Base-by-base conservation (phyloP, 2,797 vertebrate species). In the Characodon lateralis region DNA sequence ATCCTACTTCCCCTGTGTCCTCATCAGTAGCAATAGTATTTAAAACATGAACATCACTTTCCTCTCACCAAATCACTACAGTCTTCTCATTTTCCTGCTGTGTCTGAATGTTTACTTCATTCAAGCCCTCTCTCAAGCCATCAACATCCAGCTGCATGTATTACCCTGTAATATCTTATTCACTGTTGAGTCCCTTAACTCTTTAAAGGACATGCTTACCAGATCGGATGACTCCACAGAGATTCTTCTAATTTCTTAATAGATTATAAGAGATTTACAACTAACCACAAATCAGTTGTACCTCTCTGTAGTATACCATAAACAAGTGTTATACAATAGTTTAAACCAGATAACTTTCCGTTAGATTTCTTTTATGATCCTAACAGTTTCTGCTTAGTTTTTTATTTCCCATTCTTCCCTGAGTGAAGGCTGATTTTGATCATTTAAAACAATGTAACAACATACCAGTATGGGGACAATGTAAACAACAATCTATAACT, bases 171-270 rank as follows among this genome's bases (percentile, higher is more conserved):
- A 79, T 73, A 72, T 84, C 75, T 87, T 48, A 59, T 73, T 80
- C 81, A 58, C 65, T 43, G 35, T 51, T 77, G 80, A 79, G 83
- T 71, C 70, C 70, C 31, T 74, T 81, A 78, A 87, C 69, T 74
- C 78, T 88, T 84, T 76, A 84, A 88, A 87, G 66, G 58, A 83
- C 78, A 59, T 72, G 39, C 71, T 68, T 68, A 71, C 77, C 73
- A 66, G 58, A 74, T 83, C 85, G 75, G 87, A 80, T 78, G 81
- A 87, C 76, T 31, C 55, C 89, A 92, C 88, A 90, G 89, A 89
- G 93, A 93, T 92, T 91, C 86, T 78, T 93, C 92, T 80, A 63
- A 79, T 63, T 59, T 78, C 73, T 86, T 94, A 94, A 93, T 85
- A 88, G 90, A 68, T 69, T 76, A 20, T 72, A 20, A 50, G 26